Base-by-base conservation (phyloP, 2,113 vertebrate genomes). In the Atractosteus spatula region DNA sequence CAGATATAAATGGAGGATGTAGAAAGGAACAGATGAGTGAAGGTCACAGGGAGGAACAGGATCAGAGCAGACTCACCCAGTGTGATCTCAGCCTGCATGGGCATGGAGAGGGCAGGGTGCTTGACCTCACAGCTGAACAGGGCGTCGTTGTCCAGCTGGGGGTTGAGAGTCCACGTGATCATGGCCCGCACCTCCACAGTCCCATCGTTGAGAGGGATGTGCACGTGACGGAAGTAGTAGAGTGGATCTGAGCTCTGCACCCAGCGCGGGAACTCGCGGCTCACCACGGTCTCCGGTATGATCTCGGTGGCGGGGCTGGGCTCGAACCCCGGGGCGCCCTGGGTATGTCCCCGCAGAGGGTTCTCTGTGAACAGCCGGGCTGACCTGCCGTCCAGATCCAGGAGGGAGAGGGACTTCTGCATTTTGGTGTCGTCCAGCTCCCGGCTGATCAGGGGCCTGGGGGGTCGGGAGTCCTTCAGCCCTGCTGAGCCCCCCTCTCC, bases 121-220 rank as follows among this genome's bases (percentile, higher is more conserved):
- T 95, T 95, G 83, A 98, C 96, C 88, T 97, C 95, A 3, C 96
- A 98, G 92, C 96, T 97, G 91, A 98, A 98, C 47, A 97, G 92
- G 0, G 96, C 96, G 47, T 97, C 94, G 0, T 95, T 96, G 89
- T 98, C 96, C 2, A 96, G 92, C 79, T 95, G 94, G 0, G 96
- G 96, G 87, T 97, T 97, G 65, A 98, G 91, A 14, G 92, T 95
- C 96, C 96, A 98, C 72, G 94, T 96, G 70, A 98, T 92, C 76
- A 94, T 89, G 74, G 95, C 96, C 0, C 93, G 89, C 3, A 96
- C 95, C 81, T 98, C 95, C 74, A 94, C 87, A 0, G 95, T 96
- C 72, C 96, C 95, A 0, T 98, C 95, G 0, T 86, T 89, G 67
- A 86, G 80, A 0, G 89, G 93, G 1, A 78, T 86, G 44, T 91